phyloP scores from a whole-genome alignment of 2,888 invertebrate species.

The Cancer borealis region DNA sequence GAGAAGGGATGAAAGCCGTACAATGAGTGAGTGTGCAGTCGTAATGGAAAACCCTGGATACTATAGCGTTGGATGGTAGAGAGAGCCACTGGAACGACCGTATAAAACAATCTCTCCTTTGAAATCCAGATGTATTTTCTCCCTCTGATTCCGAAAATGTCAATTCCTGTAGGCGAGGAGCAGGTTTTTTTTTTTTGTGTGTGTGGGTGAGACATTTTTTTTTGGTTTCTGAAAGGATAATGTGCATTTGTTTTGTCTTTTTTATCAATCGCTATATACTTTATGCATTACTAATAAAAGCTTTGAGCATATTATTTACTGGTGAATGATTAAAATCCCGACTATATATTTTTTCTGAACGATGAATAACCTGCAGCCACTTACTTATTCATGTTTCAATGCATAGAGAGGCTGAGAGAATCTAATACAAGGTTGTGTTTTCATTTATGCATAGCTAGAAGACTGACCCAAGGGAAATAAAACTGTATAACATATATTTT shows the following conservation, averaged over 20 bases:
- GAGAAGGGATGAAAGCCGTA: not conserved
- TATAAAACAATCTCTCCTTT: not conserved
- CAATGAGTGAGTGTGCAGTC: not conserved
- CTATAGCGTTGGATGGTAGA: not conserved
- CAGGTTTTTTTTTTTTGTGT: no score
- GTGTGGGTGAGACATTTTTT: not conserved
- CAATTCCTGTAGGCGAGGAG: not conserved
- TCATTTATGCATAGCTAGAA: not conserved
- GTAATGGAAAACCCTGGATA: not conserved
- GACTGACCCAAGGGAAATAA: not conserved
- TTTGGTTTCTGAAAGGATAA: not conserved
- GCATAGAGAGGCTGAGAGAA: not conserved
- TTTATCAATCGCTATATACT: not conserved
- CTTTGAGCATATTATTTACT: not conserved
- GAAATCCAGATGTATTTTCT: not conserved
- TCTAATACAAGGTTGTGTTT: not conserved
- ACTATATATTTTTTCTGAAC: not conserved
- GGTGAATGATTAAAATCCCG: not conserved
- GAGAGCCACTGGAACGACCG: not conserved
- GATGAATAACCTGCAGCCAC: not conserved
- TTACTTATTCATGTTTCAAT: not conserved
- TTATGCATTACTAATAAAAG: not conserved
- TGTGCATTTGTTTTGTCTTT: not conserved
- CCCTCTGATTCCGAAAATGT: not conserved
- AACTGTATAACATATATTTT: not conserved